These are phyloP conservation scores for Pseudopleuronectes americanus DNA, from an alignment of 2,797 vertebrate genomes.

Conservation along the genomic window DNA sequence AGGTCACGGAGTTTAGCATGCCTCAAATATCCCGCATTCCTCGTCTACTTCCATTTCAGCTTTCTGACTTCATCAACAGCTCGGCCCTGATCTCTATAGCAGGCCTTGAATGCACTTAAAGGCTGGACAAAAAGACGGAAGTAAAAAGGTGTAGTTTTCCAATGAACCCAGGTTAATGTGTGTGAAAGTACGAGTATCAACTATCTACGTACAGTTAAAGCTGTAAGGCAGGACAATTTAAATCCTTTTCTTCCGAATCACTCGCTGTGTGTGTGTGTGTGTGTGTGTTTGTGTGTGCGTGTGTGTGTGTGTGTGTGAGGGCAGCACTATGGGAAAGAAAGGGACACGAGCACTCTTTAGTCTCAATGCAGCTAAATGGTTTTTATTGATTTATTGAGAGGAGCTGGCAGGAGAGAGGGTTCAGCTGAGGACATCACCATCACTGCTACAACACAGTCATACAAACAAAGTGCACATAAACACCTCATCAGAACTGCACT, in stretches of 20 bases:
- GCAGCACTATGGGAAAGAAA: constrained; percentile 56
- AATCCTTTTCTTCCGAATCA: constrained; percentile 22
- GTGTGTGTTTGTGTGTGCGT: constrained; percentile 1
- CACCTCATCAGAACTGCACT: no score
- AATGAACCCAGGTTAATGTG: not conserved
- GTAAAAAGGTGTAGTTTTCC: constrained; percentile 1
- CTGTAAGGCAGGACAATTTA: not conserved
- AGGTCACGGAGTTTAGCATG: constrained; percentile 69
- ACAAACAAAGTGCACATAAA: not conserved
- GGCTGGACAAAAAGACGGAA: constrained; percentile 22
- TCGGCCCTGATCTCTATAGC: constrained; percentile 30
- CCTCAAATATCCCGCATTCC: constrained; percentile 69
- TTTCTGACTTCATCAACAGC: constrained; percentile 63
- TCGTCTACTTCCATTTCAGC: constrained; percentile 61
- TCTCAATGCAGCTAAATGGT: constrained; percentile 54
- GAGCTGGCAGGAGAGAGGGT: constrained; percentile 44
- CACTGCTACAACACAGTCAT: not conserved
- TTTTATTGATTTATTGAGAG: constrained; percentile 68
- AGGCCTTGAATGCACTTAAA: constrained; percentile 38
- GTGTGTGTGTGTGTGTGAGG: constrained; percentile 3
- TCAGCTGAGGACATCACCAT: constrained; percentile 52
- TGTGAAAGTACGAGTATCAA: no score
- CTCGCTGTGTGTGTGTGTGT: not conserved
- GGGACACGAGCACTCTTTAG: constrained; percentile 57
- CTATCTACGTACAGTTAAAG: no score